phyloP scores from a whole-genome alignment of 2,797 vertebrate species.

The Austrolebias charrua region DNA sequence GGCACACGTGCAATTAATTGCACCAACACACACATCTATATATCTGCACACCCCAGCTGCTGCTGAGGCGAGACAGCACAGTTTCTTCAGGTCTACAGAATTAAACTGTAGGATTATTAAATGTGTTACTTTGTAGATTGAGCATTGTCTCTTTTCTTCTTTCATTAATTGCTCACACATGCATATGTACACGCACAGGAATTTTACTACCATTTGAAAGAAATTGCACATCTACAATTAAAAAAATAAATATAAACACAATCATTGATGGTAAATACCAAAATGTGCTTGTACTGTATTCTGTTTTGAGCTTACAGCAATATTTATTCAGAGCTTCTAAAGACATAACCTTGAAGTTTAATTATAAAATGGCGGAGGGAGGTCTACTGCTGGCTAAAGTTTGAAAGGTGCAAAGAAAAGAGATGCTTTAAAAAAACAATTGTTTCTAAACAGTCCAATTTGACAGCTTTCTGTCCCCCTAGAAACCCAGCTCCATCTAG shows the following conservation, averaged over 20 bases:
- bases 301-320: slow-evolving; percentile 25
- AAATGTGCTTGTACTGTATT: slow-evolving; percentile 14
- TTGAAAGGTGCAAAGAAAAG: slow-evolving; percentile 11
- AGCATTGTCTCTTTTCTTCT: slow-evolving; percentile 48
- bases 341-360: slow-evolving; percentile 56
- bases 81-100: slow-evolving; percentile 56
- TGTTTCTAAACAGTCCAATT: slow-evolving; percentile 17
- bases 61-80: slow-evolving; percentile 46
- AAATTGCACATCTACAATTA: slow-evolving; percentile 13
- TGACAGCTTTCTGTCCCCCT: slow-evolving; percentile 46
- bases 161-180: slow-evolving; percentile 34
- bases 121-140: slow-evolving; percentile 54
- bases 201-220: slow-evolving; percentile 22
- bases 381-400: slow-evolving; percentile 22
- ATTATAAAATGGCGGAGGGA: slow-evolving; percentile 36
- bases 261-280: slow-evolving; percentile 10
- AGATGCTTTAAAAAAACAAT: background rate
- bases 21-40: slow-evolving; percentile 10
- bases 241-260: background rate
- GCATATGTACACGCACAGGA: background rate
- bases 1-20: slow-evolving; percentile 32
- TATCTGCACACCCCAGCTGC: slow-evolving; percentile 17
- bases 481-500: slow-evolving; percentile 46
- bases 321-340: slow-evolving; percentile 49
- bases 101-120: slow-evolving; percentile 61